These are phyloP conservation scores for Dipodomys merriami DNA, from an alignment of 2,113 vertebrate genomes.

Conservation along the genomic window DNA sequence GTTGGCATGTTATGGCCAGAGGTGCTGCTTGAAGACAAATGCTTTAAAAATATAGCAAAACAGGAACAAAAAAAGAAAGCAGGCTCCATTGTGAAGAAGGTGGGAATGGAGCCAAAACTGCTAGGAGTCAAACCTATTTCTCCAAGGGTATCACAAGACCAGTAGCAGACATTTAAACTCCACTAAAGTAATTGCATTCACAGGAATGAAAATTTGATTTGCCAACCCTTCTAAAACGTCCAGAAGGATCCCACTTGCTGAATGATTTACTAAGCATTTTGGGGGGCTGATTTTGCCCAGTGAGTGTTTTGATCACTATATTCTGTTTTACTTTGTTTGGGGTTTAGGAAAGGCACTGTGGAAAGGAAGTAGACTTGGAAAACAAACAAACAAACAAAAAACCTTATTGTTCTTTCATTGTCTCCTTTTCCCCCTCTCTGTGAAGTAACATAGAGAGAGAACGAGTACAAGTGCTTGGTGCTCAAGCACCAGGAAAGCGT, in stretches of 20 bases:
- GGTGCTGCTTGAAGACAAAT: neutral
- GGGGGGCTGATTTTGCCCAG: neutral
- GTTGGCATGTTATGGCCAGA: neutral
- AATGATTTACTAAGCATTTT: constrained; percentile 36
- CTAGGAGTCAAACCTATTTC: neutral
- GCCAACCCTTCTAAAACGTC: neutral
- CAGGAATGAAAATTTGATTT: neutral
- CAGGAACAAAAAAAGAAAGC: neutral
- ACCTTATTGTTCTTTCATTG: neutral
- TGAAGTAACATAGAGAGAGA: neutral
- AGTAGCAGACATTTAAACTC: neutral
- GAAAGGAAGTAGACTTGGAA: neutral
- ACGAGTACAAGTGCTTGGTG: neutral
- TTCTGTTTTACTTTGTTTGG: constrained; percentile 22
- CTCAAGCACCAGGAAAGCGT: neutral
- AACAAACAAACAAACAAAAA: neutral
- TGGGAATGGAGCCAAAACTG: neutral
- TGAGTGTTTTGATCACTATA: neutral
- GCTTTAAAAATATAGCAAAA: too few relatives aligned
- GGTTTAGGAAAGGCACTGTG: neutral
- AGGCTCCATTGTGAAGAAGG: neutral
- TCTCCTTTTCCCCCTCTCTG: neutral
- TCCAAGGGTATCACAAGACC: neutral
- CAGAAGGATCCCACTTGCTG: neutral
- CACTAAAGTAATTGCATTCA: neutral